phyloP scores from a whole-genome alignment of 2,113 vertebrate genomes.

The Hippocampus comes region DNA sequence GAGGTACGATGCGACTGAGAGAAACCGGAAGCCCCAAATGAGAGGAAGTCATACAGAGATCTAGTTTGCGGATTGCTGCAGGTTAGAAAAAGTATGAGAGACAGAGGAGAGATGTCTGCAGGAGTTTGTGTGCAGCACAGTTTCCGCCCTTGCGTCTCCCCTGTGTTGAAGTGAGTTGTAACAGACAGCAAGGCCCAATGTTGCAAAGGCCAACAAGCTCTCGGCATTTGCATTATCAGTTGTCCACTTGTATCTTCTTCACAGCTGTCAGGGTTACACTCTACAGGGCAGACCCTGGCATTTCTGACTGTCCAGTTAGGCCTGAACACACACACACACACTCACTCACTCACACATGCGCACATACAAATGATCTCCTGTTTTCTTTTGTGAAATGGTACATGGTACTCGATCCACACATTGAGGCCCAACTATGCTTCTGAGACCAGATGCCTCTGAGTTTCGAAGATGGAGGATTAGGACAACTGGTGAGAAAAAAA shows the following conservation, averaged over 20 bases:
- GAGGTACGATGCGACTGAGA: slow-evolving; percentile 30
- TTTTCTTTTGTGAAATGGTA: slow-evolving; percentile 15
- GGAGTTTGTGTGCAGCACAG: slow-evolving; percentile 2
- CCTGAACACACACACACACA: background rate
- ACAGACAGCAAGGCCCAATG: slow-evolving; percentile 36
- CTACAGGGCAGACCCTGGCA: slow-evolving; percentile 40
- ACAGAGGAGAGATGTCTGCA: slow-evolving; percentile 6
- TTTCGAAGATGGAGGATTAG: background rate
- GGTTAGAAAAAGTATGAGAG: slow-evolving; percentile 24
- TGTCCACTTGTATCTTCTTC: slow-evolving; percentile 56
- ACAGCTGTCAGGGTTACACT: slow-evolving; percentile 39
- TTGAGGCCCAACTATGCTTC: background rate
- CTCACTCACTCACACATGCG: background rate
- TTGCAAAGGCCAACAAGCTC: slow-evolving; percentile 49
- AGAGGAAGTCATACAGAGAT: slow-evolving; percentile 26
- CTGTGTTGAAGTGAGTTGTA: slow-evolving; percentile 25
- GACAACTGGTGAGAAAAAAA: slow-evolving; percentile 7
- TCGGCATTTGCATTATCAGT: slow-evolving; percentile 60
- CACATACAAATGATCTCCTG: background rate
- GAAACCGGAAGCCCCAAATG: slow-evolving; percentile 26
- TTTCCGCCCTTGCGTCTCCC: background rate
- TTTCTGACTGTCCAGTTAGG: slow-evolving; percentile 47
- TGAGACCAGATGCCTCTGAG: background rate
- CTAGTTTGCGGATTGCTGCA: slow-evolving; percentile 20
- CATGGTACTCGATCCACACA: background rate